A percentile compares a stretch with the other conserved stretches of the same genome.
phyloP scores from a whole-genome alignment of 2,113 vertebrate species.

The Hypanus sabinus region DNA sequence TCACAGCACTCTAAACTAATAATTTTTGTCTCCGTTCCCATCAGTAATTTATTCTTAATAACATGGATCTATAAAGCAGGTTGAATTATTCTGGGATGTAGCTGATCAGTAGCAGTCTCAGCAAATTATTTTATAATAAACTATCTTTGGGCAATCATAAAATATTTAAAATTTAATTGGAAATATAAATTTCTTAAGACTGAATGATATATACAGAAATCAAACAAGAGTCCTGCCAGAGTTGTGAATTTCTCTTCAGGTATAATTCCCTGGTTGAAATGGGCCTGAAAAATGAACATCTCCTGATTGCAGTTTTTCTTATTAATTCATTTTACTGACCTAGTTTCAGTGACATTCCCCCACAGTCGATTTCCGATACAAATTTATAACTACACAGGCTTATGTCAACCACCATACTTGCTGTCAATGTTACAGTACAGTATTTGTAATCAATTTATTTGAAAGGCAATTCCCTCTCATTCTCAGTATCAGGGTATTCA shows the following conservation, averaged over 20 bases:
- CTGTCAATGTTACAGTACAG: slow-evolving; percentile 7
- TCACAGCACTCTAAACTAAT: background rate
- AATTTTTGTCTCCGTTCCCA: slow-evolving; percentile 7
- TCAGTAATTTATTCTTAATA: background rate
- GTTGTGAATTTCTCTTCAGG: background rate
- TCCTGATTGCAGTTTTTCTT: background rate
- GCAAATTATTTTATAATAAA: background rate
- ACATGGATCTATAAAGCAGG: slow-evolving; percentile 4
- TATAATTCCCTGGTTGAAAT: background rate
- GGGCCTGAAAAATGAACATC: background rate
- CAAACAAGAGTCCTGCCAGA: background rate
- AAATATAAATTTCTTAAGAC: background rate
- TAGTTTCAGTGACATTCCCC: slow-evolving; percentile 15
- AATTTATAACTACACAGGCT: background rate
- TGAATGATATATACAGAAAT: background rate
- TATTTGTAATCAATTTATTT: slow-evolving; percentile 27
- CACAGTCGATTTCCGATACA: slow-evolving; percentile 18
- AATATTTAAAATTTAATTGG: background rate
- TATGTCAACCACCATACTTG: background rate
- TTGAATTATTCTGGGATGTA: background rate
- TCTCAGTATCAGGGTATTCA: background rate
- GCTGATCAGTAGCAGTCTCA: background rate
- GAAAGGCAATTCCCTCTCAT: background rate
- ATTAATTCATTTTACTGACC: slow-evolving; percentile 22
- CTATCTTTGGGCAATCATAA: background rate